Conservation (phyloP, 2,888 invertebrate species). For the Plagodis dolabraria region DNA sequence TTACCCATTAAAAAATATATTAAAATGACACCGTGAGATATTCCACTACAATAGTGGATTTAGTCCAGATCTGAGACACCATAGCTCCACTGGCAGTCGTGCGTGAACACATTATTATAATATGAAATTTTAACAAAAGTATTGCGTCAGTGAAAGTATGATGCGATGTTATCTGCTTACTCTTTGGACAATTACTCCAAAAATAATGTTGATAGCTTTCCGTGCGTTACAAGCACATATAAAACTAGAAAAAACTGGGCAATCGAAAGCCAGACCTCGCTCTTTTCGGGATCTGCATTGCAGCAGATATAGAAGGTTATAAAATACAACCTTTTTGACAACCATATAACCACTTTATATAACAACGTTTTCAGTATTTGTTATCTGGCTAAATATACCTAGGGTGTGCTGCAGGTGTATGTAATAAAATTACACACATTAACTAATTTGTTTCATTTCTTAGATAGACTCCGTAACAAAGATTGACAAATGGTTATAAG, state of each 20-base stretch:
- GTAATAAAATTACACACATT: too few relatives aligned
- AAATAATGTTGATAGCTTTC: slow-evolving; percentile 7
- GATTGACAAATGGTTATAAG: too few relatives aligned
- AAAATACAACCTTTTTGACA: too few relatives aligned
- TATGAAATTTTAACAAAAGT: slow-evolving; percentile 32
- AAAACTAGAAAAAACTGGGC: neutral
- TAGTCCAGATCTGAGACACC: slow-evolving; percentile 22
- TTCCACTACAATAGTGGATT: slow-evolving; percentile 2
- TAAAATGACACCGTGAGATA: slow-evolving; percentile 2
- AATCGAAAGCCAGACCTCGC: too few relatives aligned
- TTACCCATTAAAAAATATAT: neutral
- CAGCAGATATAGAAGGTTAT: too few relatives aligned
- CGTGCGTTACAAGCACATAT: slow-evolving; percentile 1
- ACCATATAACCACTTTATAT: too few relatives aligned
- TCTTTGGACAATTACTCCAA: slow-evolving; percentile 30
- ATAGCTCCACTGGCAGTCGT: slow-evolving; percentile 35
- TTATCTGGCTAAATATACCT: too few relatives aligned
- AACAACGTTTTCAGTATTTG: too few relatives aligned
- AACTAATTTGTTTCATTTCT: too few relatives aligned
- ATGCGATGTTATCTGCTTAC: slow-evolving; percentile 30
- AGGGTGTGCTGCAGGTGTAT: too few relatives aligned
- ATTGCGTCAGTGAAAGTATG: slow-evolving; percentile 18
- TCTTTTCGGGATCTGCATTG: too few relatives aligned
- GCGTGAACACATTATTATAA: slow-evolving; percentile 27
- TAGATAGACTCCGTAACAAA: too few relatives aligned